Conservation (phyloP, 2,113 vertebrate species). For the Amblyopsis rosae region DNA sequence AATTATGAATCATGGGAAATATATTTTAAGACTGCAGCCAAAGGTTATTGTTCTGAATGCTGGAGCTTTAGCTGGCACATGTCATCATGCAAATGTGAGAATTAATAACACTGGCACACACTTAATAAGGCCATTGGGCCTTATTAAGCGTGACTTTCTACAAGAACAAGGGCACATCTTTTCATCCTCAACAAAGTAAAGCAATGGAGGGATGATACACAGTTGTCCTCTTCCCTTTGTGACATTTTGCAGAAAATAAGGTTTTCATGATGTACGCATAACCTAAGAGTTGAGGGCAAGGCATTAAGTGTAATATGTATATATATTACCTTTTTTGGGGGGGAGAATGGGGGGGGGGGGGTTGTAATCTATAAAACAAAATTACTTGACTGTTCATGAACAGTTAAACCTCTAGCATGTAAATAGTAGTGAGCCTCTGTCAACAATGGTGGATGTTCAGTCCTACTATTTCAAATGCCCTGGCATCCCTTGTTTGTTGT, state of each 20-base stretch:
- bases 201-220: conserved; percentile 6
- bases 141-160: neutral
- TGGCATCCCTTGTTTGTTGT: neutral
- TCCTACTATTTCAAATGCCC: neutral
- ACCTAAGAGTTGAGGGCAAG: conserved; percentile 13
- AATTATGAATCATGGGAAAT: neutral
- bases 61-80: neutral
- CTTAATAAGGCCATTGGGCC: too few species aligned
- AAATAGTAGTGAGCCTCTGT: conserved; percentile 16
- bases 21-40: conserved; percentile 7
- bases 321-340: too few species aligned
- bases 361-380: conserved; percentile 5
- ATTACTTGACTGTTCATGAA: conserved; percentile 14
- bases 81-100: neutral
- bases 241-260: neutral
- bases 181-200: conserved; percentile 36
- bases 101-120: neutral
- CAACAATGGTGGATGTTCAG: conserved; percentile 17
- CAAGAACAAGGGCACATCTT: neutral
- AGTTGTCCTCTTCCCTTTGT: conserved; percentile 3
- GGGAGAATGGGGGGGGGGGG: too few species aligned
- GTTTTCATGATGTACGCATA: neutral
- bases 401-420: conserved; percentile 9
- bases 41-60: conserved; percentile 3
- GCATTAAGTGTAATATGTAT: neutral